A percentile compares a stretch with the other conserved stretches of the same genome.
phyloP scores from a whole-genome alignment of 1,140 invertebrate genomes.

The Papilio machaon region DNA sequence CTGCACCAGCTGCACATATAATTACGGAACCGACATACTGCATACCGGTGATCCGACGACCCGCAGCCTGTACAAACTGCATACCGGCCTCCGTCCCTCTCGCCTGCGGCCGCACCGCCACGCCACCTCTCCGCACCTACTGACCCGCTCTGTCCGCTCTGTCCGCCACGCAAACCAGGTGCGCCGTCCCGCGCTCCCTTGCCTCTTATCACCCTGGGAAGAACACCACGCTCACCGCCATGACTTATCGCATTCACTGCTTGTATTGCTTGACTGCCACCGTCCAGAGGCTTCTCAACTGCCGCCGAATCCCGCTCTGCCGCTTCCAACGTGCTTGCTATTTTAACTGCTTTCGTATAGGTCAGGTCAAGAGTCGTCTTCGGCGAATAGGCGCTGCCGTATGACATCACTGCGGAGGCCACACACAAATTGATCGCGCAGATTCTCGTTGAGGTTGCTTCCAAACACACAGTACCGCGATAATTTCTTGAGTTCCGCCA shows the following conservation, averaged over 20 bases:
- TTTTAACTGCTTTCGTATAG: slow-evolving; percentile 39
- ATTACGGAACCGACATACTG: background rate
- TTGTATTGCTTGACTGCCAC: background rate
- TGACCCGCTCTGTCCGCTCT: background rate
- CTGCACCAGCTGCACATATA: background rate
- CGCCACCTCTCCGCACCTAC: background rate
- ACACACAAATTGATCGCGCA: slow-evolving; percentile 53
- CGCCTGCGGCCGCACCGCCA: background rate
- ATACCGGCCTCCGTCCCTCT: background rate
- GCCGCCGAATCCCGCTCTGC: slow-evolving; percentile 45
- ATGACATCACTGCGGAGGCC: slow-evolving; percentile 44
- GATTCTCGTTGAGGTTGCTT: slow-evolving; percentile 34
- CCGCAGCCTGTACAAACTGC: background rate
- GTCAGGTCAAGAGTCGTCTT: slow-evolving; percentile 36
- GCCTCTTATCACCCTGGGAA: background rate
- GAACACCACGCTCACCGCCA: background rate
- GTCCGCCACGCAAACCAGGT: background rate
- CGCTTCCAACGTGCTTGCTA: slow-evolving; percentile 43
- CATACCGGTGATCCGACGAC: background rate
- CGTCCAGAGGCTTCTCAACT: slow-evolving; percentile 27
- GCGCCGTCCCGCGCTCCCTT: background rate
- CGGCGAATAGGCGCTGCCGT: slow-evolving; percentile 47
- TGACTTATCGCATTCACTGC: too few relatives aligned
- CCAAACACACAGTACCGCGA: slow-evolving; percentile 42
- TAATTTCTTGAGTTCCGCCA: slow-evolving; percentile 42